These are phyloP conservation scores for Lemur catta DNA, from an alignment of 2,797 vertebrate species.

Conservation along the genomic window DNA sequence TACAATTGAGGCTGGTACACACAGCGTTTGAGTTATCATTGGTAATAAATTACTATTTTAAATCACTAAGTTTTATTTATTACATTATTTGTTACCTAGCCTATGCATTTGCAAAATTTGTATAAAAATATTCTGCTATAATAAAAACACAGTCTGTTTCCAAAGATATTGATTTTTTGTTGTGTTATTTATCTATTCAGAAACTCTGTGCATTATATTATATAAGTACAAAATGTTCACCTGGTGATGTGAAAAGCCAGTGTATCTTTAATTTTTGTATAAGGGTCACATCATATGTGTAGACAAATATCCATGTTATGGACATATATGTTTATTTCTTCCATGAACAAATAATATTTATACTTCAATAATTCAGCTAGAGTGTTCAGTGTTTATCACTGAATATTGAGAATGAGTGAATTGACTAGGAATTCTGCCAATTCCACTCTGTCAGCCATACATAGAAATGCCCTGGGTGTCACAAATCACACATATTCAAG, in stretches of 20 bases:
- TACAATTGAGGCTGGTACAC: not conserved
- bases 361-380: not conserved
- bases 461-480: not conserved
- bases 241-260: not conserved
- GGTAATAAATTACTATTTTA: constrained; percentile 1
- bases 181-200: not conserved
- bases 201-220: not conserved
- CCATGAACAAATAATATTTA: not conserved
- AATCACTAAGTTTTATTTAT: constrained; percentile 8
- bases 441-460: not conserved
- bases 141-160: not conserved
- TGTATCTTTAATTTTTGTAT: not conserved
- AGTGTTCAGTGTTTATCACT: not conserved
- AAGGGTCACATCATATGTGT: not conserved
- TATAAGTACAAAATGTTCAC: not conserved
- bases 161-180: not conserved
- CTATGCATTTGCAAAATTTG: not conserved
- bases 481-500: not conserved
- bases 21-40: not conserved
- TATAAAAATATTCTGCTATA: not conserved
- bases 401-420: not conserved
- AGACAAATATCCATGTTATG: not conserved
- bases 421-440: not conserved
- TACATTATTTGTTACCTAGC: not conserved
- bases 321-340: not conserved